Percentiles rank a stretch among this genome's conserved stretches.
phyloP scores from a whole-genome alignment of 2,888 invertebrate species.

The Elaeidobius kamerunicus region DNA sequence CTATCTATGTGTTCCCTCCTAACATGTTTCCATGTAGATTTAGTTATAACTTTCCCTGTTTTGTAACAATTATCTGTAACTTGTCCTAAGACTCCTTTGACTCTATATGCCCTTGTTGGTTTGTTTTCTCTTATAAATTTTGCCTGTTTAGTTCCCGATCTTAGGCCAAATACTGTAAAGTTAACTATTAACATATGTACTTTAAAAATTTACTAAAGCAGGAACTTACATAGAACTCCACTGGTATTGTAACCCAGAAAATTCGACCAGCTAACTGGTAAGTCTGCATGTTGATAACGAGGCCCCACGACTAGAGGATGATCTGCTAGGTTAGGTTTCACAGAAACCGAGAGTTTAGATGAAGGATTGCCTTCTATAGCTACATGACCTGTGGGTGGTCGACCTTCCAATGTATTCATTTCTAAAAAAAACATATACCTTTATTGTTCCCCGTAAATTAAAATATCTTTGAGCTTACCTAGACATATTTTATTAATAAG shows the following conservation, averaged over 20 bases:
- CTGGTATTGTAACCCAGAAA: slow-evolving; percentile 63
- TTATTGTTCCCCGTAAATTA: no score
- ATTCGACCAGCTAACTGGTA: slow-evolving; percentile 61
- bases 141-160: slow-evolving; percentile 59
- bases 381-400: slow-evolving; percentile 58
- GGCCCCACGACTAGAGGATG: slow-evolving; percentile 73
- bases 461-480: slow-evolving; percentile 54
- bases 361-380: slow-evolving; percentile 64
- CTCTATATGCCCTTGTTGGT: slow-evolving; percentile 66
- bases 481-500: slow-evolving; percentile 62
- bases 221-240: slow-evolving; percentile 64
- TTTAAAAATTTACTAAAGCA: slow-evolving; percentile 1
- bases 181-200: not conserved
- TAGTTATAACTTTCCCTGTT: slow-evolving; percentile 68
- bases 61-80: slow-evolving; percentile 72
- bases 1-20: slow-evolving; percentile 66
- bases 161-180: slow-evolving; percentile 68
- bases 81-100: slow-evolving; percentile 72
- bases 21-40: slow-evolving; percentile 68
- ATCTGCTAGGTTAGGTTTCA: slow-evolving; percentile 69
- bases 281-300: slow-evolving; percentile 66
- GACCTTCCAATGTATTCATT: slow-evolving; percentile 64
- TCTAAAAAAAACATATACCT: slow-evolving; percentile 51
- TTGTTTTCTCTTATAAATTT: slow-evolving; percentile 58
- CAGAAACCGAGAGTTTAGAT: slow-evolving; percentile 55